Evolutionary conservation across 2,113 vertebrate species (phyloP), one percentile per base, ranked within the genome.

Genomic region (Nibea coibor): DNA sequence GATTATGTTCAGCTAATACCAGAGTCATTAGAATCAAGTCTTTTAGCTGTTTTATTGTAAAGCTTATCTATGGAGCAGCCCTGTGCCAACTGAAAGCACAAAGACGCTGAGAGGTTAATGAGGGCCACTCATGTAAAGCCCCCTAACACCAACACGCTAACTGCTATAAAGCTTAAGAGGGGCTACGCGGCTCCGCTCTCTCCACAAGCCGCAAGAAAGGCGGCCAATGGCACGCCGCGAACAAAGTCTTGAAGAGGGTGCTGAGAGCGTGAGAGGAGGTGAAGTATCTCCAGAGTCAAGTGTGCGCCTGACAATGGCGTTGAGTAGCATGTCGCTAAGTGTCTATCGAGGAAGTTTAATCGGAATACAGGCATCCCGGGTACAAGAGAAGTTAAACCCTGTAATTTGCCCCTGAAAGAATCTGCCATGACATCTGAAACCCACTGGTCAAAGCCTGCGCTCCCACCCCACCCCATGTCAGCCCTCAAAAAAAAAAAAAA

Each of bases 351-450:
- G 83, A 87, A 76, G 90, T 78, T 91, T 58, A 89, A 89, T 82
- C 80, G 66, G 86, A 89, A 89, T 77, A 59, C 84, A 81, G 71
- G 77, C 85, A 84, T 91, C 83, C 81, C n/a, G 75, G 81, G 79
- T 62, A 90, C 86, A 89, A 78, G 87, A 86, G 86, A 88, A 79
- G 84, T 78, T 88, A 90, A 93, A 91, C 88, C 94, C 92, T 94
- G 84, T 94, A 94, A 95, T 94, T 95, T 93, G 80, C 63, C 80
- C 78, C 67, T 87, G 83, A 93, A 94, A 92, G 91, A 93, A 92
- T 92, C 88, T 89, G 73, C 81, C 61, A 80, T 90, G 93, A 93
- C 93, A 94, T 87, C 84, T 89, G 92, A 93, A 90, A 94, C 93
- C 90, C 72, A 50, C 75, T 77, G 91, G 88, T 91, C 93, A 90